A percentile compares a stretch with the other conserved stretches of the same genome.
These are phyloP conservation scores for Dreissena rostriformis DNA, from an alignment of 1,140 invertebrate species.

Conservation along the genomic window DNA sequence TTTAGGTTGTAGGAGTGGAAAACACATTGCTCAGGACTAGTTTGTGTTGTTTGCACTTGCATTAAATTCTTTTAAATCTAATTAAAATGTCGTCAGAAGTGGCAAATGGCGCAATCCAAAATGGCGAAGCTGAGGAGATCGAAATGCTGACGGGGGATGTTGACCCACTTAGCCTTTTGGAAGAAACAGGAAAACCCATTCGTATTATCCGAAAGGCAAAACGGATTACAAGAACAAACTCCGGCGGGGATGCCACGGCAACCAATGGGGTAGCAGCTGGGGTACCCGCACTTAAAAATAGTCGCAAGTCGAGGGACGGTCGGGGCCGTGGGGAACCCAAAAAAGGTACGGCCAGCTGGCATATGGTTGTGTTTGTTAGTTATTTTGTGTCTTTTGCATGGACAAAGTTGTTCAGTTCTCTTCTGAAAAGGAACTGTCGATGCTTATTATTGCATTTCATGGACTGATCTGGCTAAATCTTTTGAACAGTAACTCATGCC, in stretches of 20 bases:
- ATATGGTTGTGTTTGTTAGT: too few relatives aligned
- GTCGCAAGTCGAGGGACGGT: constrained; percentile 47
- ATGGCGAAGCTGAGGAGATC: constrained; percentile 34
- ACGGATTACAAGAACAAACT: constrained; percentile 31
- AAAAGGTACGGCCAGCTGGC: constrained; percentile 19
- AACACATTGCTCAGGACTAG: neutral
- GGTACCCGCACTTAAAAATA: constrained; percentile 28
- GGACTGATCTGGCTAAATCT: too few relatives aligned
- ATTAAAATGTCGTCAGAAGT: constrained; percentile 32
- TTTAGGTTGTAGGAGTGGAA: neutral
- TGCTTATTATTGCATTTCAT: too few relatives aligned
- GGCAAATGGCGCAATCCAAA: constrained; percentile 39
- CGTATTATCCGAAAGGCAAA: constrained; percentile 48
- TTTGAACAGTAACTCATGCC: too few relatives aligned
- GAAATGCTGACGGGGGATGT: constrained; percentile 20
- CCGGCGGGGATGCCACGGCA: constrained; percentile 21
- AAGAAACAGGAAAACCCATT: constrained; percentile 46
- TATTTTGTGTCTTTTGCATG: too few relatives aligned
- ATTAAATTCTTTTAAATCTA: neutral
- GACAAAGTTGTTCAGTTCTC: too few relatives aligned
- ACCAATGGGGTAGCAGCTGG: neutral
- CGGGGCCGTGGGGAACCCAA: constrained; percentile 48
- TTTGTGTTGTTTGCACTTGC: neutral
- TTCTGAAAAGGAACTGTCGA: too few relatives aligned
- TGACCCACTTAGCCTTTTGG: constrained; percentile 21